Conservation (phyloP, 2,888 invertebrate species). For the Hipparchia semele region DNA sequence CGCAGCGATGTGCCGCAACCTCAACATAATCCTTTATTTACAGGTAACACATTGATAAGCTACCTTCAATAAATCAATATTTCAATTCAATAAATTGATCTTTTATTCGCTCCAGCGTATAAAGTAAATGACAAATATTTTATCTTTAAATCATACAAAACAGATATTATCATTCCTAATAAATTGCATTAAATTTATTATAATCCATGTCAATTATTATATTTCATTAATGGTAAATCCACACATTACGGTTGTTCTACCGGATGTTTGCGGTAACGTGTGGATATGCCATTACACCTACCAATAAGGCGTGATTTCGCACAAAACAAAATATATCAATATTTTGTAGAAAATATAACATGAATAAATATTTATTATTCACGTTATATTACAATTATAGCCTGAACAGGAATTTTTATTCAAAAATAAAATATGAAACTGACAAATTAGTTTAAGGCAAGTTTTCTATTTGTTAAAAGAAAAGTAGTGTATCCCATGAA, state of each 20-base stretch:
- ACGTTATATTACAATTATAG: not conserved
- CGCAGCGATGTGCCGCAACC: not conserved
- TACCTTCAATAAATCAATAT: not conserved
- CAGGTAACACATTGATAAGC: constrained; percentile 30
- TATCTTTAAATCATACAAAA: constrained; percentile 31
- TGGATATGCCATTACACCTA: not conserved
- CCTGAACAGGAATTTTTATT: too few species aligned
- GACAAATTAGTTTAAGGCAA: too few species aligned
- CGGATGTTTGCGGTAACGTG: not conserved
- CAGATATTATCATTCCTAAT: constrained; percentile 10
- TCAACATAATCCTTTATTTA: constrained; percentile 12
- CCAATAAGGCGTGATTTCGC: not conserved
- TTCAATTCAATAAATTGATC: not conserved
- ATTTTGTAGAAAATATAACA: not conserved
- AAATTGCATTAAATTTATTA: not conserved
- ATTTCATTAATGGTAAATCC: not conserved
- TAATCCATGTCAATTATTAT: constrained; percentile 3
- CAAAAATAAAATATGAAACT: too few species aligned
- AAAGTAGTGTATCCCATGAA: too few species aligned
- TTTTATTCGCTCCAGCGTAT: not conserved
- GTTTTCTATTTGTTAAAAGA: too few species aligned
- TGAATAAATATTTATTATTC: not conserved
- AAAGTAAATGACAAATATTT: constrained; percentile 30
- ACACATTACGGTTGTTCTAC: not conserved
- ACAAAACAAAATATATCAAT: not conserved